Percentiles rank a stretch among this genome's conserved stretches.
phyloP scores from a whole-genome alignment of 2,797 vertebrate species.

The Astyanax mexicanus region DNA sequence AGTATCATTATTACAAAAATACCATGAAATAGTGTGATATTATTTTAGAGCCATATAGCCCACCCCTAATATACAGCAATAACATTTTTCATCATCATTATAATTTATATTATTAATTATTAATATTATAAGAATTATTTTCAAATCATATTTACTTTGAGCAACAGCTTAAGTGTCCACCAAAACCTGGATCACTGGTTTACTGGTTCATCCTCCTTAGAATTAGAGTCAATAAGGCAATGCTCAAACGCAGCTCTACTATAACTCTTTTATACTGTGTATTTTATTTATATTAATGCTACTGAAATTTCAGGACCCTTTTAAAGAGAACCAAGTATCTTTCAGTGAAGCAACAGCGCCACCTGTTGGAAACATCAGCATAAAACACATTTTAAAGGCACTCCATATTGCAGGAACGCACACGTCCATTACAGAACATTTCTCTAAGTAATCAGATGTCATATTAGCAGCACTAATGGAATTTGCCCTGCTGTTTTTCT shows the following conservation, averaged over 20 bases:
- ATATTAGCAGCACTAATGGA: neutral
- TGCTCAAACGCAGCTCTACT: neutral
- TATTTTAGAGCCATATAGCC: no score
- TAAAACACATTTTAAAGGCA: neutral
- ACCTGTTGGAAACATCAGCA: constrained; percentile 47
- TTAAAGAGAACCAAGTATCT: neutral
- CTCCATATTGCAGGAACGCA: neutral
- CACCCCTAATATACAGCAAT: no score
- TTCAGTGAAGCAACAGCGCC: constrained; percentile 41
- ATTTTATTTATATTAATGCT: no score
- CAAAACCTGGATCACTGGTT: no score
- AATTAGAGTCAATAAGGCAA: constrained; percentile 34
- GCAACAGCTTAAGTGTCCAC: no score
- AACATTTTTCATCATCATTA: no score
- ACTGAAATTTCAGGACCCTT: no score
- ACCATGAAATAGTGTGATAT: no score
- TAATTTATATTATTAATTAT: no score
- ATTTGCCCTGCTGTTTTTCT: neutral
- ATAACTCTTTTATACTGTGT: neutral
- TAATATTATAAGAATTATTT: no score
- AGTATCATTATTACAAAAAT: no score
- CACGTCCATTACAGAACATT: neutral
- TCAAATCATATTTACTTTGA: no score
- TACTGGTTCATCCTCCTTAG: constrained; percentile 37
- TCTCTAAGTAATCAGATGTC: neutral